These are phyloP conservation scores for Drosophila ustulata DNA, from an alignment of 2,888 invertebrate species.

Conservation along the genomic window DNA sequence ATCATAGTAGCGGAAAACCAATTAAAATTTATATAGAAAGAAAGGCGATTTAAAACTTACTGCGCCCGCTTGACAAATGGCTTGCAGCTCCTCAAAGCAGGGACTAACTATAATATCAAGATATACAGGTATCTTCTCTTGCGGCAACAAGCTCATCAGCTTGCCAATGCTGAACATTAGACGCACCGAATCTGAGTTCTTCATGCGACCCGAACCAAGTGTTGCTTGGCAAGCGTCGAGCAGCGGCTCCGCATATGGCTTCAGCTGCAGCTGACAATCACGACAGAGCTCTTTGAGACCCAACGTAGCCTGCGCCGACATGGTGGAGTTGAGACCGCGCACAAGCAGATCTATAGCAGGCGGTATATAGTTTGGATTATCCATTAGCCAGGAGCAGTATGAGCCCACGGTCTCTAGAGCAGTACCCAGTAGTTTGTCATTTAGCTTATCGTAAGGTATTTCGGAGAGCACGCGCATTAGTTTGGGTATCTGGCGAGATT, in stretches of 20 bases:
- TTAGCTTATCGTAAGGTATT: slow-evolving; percentile 88
- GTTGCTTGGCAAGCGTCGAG: slow-evolving; percentile 89
- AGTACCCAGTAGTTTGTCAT: slow-evolving; percentile 88
- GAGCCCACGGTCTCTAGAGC: slow-evolving; percentile 92
- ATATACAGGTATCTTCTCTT: slow-evolving; percentile 88
- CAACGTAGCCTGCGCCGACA: slow-evolving; percentile 93
- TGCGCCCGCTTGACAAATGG: slow-evolving; percentile 85
- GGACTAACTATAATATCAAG: slow-evolving; percentile 90
- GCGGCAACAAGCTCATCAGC: slow-evolving; percentile 89
- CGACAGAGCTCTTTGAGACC: slow-evolving; percentile 95
- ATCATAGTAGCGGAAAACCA: slow-evolving; percentile 21
- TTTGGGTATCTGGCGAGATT: slow-evolving; percentile 87
- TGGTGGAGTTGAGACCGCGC: slow-evolving; percentile 88
- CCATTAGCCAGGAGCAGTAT: slow-evolving; percentile 94
- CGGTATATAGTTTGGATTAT: slow-evolving; percentile 89
- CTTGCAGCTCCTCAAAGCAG: slow-evolving; percentile 88
- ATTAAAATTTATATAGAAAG: not conserved
- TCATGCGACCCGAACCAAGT: slow-evolving; percentile 86
- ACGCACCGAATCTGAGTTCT: slow-evolving; percentile 89
- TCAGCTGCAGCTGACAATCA: slow-evolving; percentile 91
- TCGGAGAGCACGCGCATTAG: slow-evolving; percentile 88
- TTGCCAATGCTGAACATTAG: slow-evolving; percentile 92
- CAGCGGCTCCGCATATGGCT: slow-evolving; percentile 91
- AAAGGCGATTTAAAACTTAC: slow-evolving; percentile 79
- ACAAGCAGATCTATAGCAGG: slow-evolving; percentile 89